Evolutionary conservation across 23 tunicate species (phyloP).

Genomic region (Diplosoma virens): DNA sequence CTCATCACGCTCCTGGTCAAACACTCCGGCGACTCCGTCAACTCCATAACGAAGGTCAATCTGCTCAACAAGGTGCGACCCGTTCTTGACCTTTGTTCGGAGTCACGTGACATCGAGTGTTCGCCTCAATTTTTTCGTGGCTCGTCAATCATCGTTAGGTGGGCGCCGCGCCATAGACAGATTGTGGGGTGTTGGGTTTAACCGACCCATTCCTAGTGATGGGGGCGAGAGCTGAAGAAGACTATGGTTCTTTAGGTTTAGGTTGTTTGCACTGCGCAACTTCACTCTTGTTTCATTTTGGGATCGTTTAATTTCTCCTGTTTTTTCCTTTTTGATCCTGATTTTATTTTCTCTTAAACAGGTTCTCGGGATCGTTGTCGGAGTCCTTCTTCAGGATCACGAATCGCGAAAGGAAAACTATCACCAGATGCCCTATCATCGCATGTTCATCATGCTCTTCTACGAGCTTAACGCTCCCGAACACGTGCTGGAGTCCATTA

Average conservation of each 20-base stretch:
- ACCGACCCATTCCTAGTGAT: too few species aligned
- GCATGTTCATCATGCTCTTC: conserved; percentile 97
- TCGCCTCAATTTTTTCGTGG: too few species aligned
- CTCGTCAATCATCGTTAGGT: too few species aligned
- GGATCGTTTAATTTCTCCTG: too few species aligned
- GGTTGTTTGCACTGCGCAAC: too few species aligned
- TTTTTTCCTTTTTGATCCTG: neutral
- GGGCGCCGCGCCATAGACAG: too few species aligned
- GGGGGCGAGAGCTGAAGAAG: too few species aligned
- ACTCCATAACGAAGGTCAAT: conserved; percentile 87
- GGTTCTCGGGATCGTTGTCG: conserved; percentile 96
- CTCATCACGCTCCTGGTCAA: conserved; percentile 86
- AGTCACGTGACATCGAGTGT: too few species aligned
- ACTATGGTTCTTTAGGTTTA: too few species aligned
- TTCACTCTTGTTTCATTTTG: neutral
- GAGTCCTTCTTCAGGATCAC: conserved; percentile 93
- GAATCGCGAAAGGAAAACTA: conserved; percentile 77
- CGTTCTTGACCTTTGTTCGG: too few species aligned
- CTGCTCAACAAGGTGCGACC: conserved; percentile 73
- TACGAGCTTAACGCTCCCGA: conserved; percentile 95
- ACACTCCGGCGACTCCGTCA: conserved; percentile 86
- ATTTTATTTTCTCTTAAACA: conserved; percentile 5
- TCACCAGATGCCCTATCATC: conserved; percentile 99
- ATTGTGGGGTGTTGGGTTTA: too few species aligned
- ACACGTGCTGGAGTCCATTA: conserved; percentile 90